These are phyloP conservation scores for Drosophila lacteicornis DNA, from an alignment of 1,140 invertebrate genomes.

Conservation along the genomic window DNA sequence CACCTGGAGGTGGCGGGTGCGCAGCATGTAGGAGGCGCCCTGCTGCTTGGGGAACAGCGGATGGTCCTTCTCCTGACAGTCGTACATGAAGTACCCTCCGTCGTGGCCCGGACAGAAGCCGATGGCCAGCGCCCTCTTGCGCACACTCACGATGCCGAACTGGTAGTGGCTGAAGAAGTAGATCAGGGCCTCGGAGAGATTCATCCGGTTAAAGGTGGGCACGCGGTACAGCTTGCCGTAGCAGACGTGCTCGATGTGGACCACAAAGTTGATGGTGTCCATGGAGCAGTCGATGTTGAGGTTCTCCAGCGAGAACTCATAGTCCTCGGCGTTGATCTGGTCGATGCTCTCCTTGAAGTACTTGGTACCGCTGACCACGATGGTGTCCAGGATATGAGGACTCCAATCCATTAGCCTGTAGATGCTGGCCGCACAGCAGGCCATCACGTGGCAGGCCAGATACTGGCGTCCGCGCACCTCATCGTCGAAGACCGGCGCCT, in stretches of 20 bases:
- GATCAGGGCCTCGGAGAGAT: conserved; percentile 87
- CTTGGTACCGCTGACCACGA: conserved; percentile 86
- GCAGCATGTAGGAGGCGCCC: conserved; percentile 87
- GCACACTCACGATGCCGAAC: conserved; percentile 86
- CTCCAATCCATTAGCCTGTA: conserved; percentile 88
- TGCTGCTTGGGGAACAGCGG: conserved; percentile 87
- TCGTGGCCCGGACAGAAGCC: conserved; percentile 85
- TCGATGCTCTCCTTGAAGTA: conserved; percentile 86
- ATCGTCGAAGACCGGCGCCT: conserved; percentile 84
- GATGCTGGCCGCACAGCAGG: conserved; percentile 86
- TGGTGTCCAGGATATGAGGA: conserved; percentile 86
- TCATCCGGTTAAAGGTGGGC: conserved; percentile 86
- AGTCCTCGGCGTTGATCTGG: conserved; percentile 85
- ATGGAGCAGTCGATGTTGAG: conserved; percentile 85
- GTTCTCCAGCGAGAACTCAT: conserved; percentile 86
- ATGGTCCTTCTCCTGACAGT: conserved; percentile 87
- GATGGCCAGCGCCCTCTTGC: conserved; percentile 86
- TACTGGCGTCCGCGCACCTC: conserved; percentile 86
- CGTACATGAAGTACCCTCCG: conserved; percentile 88
- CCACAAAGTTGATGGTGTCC: conserved; percentile 86
- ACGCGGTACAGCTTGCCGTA: conserved; percentile 87
- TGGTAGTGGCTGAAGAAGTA: conserved; percentile 87
- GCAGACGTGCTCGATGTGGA: conserved; percentile 86
- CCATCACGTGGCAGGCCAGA: conserved; percentile 86
- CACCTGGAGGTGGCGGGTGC: conserved; percentile 87